phyloP scores from a whole-genome alignment of 2,113 vertebrate species.

The Cyanoramphus novaezelandiae region DNA sequence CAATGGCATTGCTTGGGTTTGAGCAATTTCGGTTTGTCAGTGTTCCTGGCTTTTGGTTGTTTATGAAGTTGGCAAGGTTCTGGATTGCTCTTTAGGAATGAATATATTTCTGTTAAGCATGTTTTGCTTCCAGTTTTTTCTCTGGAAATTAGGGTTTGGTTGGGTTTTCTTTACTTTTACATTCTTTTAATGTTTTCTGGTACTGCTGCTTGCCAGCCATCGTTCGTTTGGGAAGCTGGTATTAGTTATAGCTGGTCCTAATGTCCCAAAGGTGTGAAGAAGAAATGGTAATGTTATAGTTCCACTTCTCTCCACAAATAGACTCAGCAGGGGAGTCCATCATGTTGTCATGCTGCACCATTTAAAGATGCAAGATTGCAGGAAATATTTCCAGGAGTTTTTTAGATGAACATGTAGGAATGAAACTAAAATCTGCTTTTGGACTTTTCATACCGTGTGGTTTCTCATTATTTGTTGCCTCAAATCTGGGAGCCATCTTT shows the following conservation, averaged over 20 bases:
- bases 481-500: background rate
- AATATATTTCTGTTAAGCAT: background rate
- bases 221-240: background rate
- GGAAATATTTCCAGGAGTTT: background rate
- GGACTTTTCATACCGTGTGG: accelerated
- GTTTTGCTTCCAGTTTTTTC: background rate
- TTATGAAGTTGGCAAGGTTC: background rate
- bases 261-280: background rate
- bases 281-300: background rate
- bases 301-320: background rate
- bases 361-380: background rate
- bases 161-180: accelerated
- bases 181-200: background rate
- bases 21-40: background rate
- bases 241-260: background rate
- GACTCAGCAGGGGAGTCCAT: background rate
- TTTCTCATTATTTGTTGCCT: background rate
- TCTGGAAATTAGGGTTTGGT: background rate
- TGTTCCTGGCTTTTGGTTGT: background rate
- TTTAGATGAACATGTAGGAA: background rate
- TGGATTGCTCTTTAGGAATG: background rate
- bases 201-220: background rate
- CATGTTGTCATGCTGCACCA: background rate
- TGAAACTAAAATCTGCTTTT: background rate
- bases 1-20: background rate